Base-by-base conservation (phyloP, 2,888 invertebrate species). In the Sminthurinus aureus region DNA sequence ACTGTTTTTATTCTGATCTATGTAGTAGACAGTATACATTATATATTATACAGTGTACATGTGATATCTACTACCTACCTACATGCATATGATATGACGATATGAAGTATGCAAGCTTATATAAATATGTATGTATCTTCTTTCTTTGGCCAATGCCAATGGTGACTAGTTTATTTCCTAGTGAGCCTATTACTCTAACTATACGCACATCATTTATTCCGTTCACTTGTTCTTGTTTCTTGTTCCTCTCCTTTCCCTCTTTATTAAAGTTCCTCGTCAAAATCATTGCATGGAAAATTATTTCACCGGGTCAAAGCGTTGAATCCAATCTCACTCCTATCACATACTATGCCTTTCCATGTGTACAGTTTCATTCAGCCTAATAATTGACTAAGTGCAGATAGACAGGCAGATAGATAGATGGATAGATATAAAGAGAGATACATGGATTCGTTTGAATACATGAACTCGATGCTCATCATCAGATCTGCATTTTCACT, bases 141-240 rank as follows among this genome's bases (percentile, higher is more conserved):
- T 24, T 71, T 71, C 24, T 24, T 71, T 71, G 38, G 18, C 18
- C 51, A 50, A 50, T 58, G 2, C 58, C 13, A 58, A 15, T 2
- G 2, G 58, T 58, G 58, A 58, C 13, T 58, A 18, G 38, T 38
- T 38, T 38, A 38, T 38, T 38, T 38, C 38, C 38, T 38, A 38
- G 58, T 58, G 58, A 15, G 58, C 18, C 58, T 58, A 58, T 58
- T 58, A 58, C 58, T 58, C 58, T 22, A 76, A 50, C 4, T 52
- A 50, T 11, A 51, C 50, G n/a, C 75, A 51, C 75, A 75, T 75
- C 75, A 75, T 75, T 75, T 52, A 75, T 51, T 75, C 75, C 15
- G 18, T 38, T 52, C 38, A 38, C 38, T 38, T 38, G 38, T 38
- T 6, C 38, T 38, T 38, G 51, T 20, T 51, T 38, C 52, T 50